Conservation (phyloP, 2,888 invertebrate species). For the Limnephilus auricula region DNA sequence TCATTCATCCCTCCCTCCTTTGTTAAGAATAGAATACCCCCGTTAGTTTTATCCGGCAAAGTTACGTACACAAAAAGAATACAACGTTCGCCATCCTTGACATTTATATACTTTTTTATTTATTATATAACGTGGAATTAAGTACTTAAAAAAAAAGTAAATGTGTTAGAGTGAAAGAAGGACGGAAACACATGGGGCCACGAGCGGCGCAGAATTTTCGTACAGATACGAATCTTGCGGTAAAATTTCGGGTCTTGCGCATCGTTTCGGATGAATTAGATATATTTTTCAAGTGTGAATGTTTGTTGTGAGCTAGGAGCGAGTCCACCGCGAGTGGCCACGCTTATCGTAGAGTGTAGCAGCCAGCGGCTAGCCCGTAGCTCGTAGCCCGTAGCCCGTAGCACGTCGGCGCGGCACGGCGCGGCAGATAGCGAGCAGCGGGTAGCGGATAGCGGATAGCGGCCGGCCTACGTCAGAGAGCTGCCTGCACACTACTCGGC, state of each 20-base stretch:
- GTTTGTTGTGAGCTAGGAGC: not conserved
- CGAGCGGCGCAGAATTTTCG: not conserved
- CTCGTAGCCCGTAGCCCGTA: not conserved
- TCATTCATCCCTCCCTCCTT: not conserved
- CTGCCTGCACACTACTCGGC: slow-evolving; percentile 6
- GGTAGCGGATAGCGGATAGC: not conserved
- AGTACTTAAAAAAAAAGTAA: not conserved
- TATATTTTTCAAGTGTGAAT: not conserved
- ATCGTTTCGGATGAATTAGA: not conserved
- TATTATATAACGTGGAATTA: not conserved
- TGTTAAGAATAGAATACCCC: not conserved
- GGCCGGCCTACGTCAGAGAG: slow-evolving; percentile 19
- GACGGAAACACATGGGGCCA: not conserved
- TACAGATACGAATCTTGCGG: not conserved
- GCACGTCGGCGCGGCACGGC: not conserved
- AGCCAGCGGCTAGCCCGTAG: not conserved
- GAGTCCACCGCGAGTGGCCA: not conserved
- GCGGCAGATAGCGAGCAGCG: not conserved
- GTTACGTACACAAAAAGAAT: not conserved
- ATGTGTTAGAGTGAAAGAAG: not conserved
- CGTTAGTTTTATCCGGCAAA: not conserved
- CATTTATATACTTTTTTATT: not conserved
- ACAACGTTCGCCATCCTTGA: not conserved
- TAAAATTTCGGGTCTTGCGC: not conserved
- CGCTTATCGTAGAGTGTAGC: not conserved